phyloP scores from a whole-genome alignment of 2,113 vertebrate genomes.

The Rostratula benghalensis region DNA sequence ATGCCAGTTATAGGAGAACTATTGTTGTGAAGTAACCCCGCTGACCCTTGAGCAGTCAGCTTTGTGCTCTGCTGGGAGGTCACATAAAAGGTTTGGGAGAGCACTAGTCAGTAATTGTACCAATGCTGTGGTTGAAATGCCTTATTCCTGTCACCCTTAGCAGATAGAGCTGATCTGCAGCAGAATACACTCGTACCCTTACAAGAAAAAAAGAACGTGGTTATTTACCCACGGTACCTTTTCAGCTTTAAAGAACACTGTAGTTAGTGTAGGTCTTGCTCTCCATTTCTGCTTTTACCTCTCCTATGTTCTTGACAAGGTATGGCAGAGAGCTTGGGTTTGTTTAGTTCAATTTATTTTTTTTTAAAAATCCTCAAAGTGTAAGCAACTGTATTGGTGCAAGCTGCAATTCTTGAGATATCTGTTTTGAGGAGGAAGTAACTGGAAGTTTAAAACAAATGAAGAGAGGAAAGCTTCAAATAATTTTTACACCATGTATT shows the following conservation, averaged over 20 bases:
- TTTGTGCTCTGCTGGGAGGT: conserved; percentile 27
- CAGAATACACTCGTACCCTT: not conserved
- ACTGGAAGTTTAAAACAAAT: not conserved
- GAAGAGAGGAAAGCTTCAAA: not conserved
- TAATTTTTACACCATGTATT: not conserved
- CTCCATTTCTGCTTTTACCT: not conserved
- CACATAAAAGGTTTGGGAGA: conserved; percentile 34
- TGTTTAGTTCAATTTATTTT: not conserved
- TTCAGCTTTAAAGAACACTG: not conserved
- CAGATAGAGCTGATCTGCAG: not conserved
- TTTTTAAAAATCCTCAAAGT: not conserved
- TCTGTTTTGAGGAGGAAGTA: not conserved
- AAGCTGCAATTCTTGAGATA: not conserved
- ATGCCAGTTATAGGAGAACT: conserved; percentile 2
- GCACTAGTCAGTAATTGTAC: conserved; percentile 18
- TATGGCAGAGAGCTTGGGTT: not conserved
- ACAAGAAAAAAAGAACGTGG: not conserved
- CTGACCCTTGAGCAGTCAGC: conserved; percentile 23
- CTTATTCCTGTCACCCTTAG: not conserved
- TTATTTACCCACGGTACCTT: not conserved
- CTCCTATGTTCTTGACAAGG: not conserved
- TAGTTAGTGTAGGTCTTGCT: not conserved
- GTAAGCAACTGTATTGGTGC: not conserved
- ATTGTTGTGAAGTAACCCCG: conserved; percentile 36
- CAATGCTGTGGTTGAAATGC: not conserved